Base-by-base conservation (phyloP, 2,113 vertebrate genomes). In the Orycteropus afer region DNA sequence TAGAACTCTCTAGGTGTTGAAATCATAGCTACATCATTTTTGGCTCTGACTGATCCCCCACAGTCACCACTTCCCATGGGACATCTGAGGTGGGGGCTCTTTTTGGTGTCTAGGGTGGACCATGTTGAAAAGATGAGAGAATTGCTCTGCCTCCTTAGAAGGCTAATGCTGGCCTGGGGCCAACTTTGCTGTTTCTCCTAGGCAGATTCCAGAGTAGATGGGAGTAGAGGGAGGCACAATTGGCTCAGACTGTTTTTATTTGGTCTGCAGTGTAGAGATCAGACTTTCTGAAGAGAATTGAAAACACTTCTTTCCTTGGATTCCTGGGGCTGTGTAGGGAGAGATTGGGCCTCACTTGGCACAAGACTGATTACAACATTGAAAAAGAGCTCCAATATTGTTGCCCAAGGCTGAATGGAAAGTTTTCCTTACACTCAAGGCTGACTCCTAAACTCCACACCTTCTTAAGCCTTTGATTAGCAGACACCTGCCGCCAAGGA, bases 241-340 rank as follows among this genome's bases (percentile, higher is more conserved):
- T 97, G 83, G 86, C 74, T 86, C 91, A 97, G 92, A 97, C 67
- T 93, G 61, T 93, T 98, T 98, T 98, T 94, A 94, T 98, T 98
- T 98, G 97, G 97, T 98, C 98, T 98, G 92, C 97, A 96, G 94
- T 93, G 95, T 96, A 93, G 95, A 97, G 96, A 97, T 97, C 97
- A 98, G 97, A 97, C 84, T 79, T 97, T 92, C 85, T 96, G 86
- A 97, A 97, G 94, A 96, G 95, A 98, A 98, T 8, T 17, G 97
- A 97, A 98, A 97, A 97, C 95, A 97, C 94, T 97, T 97, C 67
- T 96, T 95, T 91, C 86, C 97, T 97, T 95, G 81, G 81, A 96
- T 95, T 95, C 91, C 86, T 96, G 76, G 78, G 84, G n/a, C 81
- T 93, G 29, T 67, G 71, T 90, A 93, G 76, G 79, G 89, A 67